Conservation (phyloP, 2,113 vertebrate species). For the Tragelaphus imberbis region DNA sequence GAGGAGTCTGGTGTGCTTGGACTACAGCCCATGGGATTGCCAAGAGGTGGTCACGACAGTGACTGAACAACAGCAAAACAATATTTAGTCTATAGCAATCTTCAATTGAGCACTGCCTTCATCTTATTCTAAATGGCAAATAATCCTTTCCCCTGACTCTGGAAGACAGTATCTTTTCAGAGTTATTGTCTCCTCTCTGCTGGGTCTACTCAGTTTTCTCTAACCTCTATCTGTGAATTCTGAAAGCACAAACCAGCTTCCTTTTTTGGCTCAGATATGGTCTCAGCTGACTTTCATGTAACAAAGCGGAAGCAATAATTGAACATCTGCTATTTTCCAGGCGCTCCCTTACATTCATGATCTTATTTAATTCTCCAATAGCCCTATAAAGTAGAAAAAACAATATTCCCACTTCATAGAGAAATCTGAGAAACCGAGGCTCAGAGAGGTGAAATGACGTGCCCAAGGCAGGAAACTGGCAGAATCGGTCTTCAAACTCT, state of each 20-base stretch:
- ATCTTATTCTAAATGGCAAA: not conserved
- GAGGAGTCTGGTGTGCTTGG: not conserved
- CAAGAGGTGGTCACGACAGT: not conserved
- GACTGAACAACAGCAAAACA: not conserved
- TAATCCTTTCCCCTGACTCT: not conserved
- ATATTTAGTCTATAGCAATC: not conserved
- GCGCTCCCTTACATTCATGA: not conserved
- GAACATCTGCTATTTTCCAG: not conserved
- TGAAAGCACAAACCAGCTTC: not conserved
- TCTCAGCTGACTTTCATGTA: not conserved
- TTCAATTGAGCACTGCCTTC: not conserved
- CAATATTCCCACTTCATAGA: not conserved
- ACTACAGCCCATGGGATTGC: not conserved
- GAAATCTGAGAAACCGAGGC: not conserved
- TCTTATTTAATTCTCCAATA: not conserved
- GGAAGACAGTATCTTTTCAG: not conserved
- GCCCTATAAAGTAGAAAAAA: not conserved
- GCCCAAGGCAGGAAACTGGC: not conserved
- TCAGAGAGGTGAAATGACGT: not conserved
- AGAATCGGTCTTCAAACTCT: not conserved
- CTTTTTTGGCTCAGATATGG: not conserved
- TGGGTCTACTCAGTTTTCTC: not conserved
- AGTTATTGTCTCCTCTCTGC: not conserved
- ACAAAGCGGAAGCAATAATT: not conserved
- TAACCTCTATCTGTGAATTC: constrained; percentile 13